Base-by-base conservation (phyloP, 1,140 invertebrate species). In the Drosophila cardini region DNA sequence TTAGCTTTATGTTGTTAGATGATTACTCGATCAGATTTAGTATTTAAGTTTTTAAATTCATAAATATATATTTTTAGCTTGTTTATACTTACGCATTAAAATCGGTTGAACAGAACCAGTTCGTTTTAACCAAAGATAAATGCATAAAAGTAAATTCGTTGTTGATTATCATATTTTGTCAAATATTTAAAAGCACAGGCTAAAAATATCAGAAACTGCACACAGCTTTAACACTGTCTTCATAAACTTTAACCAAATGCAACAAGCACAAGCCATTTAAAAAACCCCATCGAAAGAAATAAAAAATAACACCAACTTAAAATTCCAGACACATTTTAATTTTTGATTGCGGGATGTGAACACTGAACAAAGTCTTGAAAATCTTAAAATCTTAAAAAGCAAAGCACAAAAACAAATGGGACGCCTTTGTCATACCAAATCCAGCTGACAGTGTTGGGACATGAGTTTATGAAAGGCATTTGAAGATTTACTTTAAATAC, bases 251-350 rank as follows among this genome's bases (percentile, higher is more conserved):
- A 40, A 40, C 46, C 10, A 32, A 65, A 32, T 52, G 43, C 34
- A 77, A 21, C 15, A 15, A 4, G 21, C 10, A 50, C 48, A n/a
- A 5, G 32, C 45, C 11, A n/a, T 32, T 10, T 45, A 67, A n/a
- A 53, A 8, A 63, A 30, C 9, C 6, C 42, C 13, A 57, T 43
- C 21, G 64, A 61, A 21, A 21, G 0, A 60, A 43, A 63, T 62
- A 64, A 42, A 62, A 58, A 84, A 84, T 32, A 16, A 52, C 32
- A 60, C 62, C 76, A 53, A 83, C 80, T 87, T 87, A 72, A 89
- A 84, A 87, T 87, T 80, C 84, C 55, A 80, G 79, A 82, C 83
- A 87, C 79, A 87, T 77, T 78, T 43, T 78, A 15, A 32, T 64
- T 68, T 69, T 64, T 60, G 52, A 80, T 26, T 26, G 46, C 62